phyloP scores from a whole-genome alignment of 2,113 vertebrate species.

The Capreolus pygargus region DNA sequence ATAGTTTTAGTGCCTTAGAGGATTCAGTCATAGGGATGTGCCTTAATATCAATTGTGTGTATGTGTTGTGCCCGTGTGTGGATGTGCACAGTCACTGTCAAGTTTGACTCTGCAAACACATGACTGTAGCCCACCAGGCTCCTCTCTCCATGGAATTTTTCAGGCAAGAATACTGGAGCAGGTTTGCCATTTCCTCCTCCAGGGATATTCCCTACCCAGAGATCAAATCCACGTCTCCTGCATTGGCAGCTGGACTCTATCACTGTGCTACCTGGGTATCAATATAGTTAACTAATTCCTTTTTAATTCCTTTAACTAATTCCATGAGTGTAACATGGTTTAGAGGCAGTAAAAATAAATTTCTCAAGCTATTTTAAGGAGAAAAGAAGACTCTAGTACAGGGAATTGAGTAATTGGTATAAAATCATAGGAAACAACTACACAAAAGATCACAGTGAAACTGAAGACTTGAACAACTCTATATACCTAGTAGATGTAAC shows the following conservation, averaged over 20 bases:
- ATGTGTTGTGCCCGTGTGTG: background rate
- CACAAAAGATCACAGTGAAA: background rate
- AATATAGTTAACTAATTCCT: background rate
- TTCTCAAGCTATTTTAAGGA: background rate
- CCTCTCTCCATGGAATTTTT: background rate
- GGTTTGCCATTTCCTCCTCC: background rate
- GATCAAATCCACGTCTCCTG: background rate
- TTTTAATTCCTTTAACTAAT: background rate
- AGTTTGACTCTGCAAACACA: background rate
- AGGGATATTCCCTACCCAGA: background rate
- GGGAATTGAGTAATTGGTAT: background rate
- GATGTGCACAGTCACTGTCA: background rate
- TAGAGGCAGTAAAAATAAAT: background rate
- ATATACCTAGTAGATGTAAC: background rate
- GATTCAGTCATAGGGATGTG: background rate
- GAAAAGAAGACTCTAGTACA: background rate
- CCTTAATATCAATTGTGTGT: background rate
- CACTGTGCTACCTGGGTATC: background rate
- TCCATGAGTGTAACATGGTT: background rate
- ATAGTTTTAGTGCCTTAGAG: background rate
- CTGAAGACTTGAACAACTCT: background rate
- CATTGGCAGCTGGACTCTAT: background rate
- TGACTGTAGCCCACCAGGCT: background rate
- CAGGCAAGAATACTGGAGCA: background rate
- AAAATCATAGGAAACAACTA: background rate